phyloP scores from a whole-genome alignment of 2,888 invertebrate species.

The Lamellibrachia satsuma region DNA sequence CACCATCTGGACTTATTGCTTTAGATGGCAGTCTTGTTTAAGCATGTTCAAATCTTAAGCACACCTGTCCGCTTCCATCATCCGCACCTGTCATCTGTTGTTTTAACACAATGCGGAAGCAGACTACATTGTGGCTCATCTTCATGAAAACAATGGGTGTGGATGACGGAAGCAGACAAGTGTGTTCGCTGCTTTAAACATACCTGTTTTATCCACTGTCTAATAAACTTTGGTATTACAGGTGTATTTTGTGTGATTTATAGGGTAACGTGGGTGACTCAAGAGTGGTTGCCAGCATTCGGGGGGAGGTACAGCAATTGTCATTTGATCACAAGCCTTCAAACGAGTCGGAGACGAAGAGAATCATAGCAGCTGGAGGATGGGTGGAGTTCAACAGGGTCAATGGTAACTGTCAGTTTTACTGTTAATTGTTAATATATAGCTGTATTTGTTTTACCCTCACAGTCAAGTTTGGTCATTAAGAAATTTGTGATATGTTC shows the following conservation, averaged over 20 bases:
- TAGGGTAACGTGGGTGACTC: conserved; percentile 96
- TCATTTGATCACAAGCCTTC: conserved; percentile 97
- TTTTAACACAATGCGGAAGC: neutral
- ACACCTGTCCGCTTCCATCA: too few species aligned
- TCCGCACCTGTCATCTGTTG: neutral
- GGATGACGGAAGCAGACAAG: too few species aligned
- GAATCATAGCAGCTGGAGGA: conserved; percentile 93
- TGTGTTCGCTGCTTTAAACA: too few species aligned
- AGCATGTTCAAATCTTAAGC: too few species aligned
- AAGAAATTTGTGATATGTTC: neutral
- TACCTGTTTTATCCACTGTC: neutral
- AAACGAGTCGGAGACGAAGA: conserved; percentile 83
- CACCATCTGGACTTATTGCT: neutral
- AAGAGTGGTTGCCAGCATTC: conserved; percentile 88
- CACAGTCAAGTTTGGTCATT: too few species aligned
- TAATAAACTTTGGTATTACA: neutral
- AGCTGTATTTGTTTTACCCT: neutral
- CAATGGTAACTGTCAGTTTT: conserved; percentile 74
- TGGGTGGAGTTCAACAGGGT: conserved; percentile 97
- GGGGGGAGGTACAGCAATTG: conserved; percentile 78
- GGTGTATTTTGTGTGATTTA: neutral
- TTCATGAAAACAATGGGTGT: too few species aligned
- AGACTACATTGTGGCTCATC: neutral
- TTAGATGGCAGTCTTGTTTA: neutral
- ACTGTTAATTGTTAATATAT: neutral